Conservation (phyloP, 2,113 vertebrate species). For the Lycocorax pyrrhopterus region DNA sequence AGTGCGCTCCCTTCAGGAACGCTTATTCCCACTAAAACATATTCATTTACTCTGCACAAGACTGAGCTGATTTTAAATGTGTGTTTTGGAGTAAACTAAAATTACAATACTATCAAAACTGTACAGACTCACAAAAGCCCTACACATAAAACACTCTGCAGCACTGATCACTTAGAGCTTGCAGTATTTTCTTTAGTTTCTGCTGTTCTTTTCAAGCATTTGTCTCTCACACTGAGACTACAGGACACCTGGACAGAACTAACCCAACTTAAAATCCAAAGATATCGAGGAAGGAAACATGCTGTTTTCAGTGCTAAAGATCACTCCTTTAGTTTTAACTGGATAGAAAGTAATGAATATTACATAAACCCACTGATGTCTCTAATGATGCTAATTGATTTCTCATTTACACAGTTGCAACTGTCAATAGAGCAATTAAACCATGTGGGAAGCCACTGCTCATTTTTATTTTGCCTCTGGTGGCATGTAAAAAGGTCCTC, state of each 20-base stretch:
- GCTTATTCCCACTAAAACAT: not conserved
- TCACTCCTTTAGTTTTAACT: not conserved
- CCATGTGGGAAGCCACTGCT: not conserved
- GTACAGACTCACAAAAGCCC: not conserved
- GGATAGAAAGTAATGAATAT: not conserved
- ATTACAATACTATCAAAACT: not conserved
- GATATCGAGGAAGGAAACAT: not conserved
- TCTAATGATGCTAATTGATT: constrained; percentile 16
- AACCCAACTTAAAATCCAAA: not conserved
- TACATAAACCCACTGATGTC: not conserved
- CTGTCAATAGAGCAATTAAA: constrained; percentile 25
- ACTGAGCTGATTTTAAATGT: not conserved
- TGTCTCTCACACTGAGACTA: not conserved
- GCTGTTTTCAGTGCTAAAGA: not conserved
- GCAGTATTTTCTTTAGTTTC: not conserved
- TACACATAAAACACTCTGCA: not conserved
- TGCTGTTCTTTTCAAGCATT: not conserved
- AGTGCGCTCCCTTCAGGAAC: not conserved
- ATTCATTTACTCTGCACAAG: not conserved
- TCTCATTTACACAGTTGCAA: not conserved
- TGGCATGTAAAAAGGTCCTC: not conserved
- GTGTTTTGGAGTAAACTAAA: not conserved
- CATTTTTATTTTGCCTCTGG: not conserved
- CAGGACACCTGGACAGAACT: not conserved
- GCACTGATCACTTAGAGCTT: not conserved